These are phyloP conservation scores for Marmota flaviventris DNA, from an alignment of 2,113 vertebrate genomes.

Conservation along the genomic window DNA sequence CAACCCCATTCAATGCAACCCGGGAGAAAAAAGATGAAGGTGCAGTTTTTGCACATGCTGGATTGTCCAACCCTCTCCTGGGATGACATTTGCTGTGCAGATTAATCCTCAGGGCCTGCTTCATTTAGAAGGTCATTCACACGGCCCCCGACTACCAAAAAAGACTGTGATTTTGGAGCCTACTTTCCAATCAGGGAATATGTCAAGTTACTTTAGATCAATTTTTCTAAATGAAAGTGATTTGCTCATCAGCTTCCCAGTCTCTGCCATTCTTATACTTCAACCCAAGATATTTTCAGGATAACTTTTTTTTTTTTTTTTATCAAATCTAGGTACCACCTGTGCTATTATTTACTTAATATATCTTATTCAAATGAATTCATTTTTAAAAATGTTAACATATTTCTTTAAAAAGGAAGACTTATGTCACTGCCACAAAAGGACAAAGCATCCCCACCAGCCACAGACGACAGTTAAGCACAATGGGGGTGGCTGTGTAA, in stretches of 20 bases:
- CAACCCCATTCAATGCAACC: too few relatives aligned
- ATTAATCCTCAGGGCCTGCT: not conserved
- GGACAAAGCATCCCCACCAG: not conserved
- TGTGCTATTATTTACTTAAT: conserved; percentile 50
- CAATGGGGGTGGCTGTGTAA: not conserved
- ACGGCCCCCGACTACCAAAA: not conserved
- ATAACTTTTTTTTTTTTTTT: not conserved
- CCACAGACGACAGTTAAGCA: not conserved
- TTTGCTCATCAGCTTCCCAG: not conserved
- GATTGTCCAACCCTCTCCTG: too few relatives aligned
- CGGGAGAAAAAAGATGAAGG: too few relatives aligned
- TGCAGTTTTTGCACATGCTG: too few relatives aligned
- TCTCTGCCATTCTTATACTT: not conserved
- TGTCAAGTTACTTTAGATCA: not conserved
- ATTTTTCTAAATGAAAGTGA: not conserved
- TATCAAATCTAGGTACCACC: not conserved
- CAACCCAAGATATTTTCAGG: not conserved
- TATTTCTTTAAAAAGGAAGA: conserved; percentile 55
- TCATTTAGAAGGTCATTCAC: not conserved
- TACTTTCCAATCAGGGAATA: not conserved
- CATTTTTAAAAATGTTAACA: conserved; percentile 49
- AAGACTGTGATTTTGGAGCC: not conserved
- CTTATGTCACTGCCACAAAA: not conserved
- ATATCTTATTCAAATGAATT: conserved; percentile 60
- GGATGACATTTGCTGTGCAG: too few relatives aligned